Base-by-base conservation (phyloP, 2,888 invertebrate species). In the Drosophila mimetica region DNA sequence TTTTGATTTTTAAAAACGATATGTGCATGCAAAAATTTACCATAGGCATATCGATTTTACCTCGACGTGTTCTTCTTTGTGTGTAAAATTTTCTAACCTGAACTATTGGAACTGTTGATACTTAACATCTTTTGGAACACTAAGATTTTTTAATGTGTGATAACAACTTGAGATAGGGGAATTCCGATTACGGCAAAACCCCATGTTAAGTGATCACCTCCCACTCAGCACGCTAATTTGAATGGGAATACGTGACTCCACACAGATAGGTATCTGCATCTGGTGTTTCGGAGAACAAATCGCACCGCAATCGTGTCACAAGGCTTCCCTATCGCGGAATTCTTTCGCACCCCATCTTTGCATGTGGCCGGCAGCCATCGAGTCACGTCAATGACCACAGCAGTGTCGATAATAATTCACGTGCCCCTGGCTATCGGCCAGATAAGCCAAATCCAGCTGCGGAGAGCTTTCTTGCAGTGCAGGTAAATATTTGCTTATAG, bases 401-500 rank as follows among this genome's bases (percentile, higher is more conserved):
- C 4, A 48, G n/a, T 36, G 48, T 30, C 61, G 63, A 63, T 36
- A 22, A 20, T 30, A 28, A 30, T 48, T 63, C 63, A 63, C 61
- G 63, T 61, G 53, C 65, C 37, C 58, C 52, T 47, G 59, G 59
- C 50, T 34, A 61, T 60, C 46, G 60, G 34, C 60, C 47, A 51
- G 61, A 59, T 58, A 66, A 47, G 64, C 46, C 57, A 77, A 65
- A 71, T 79, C 59, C 71, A 67, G 74, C 77, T 77, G 71, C 59
- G 50, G 66, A 34, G 28, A 28, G 60, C 42, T 51, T 61, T 65
- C 66, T 59, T 53, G 55, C 46, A 41, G 41, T 16, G 46, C 54
- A 48, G 53, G 75, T 60, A 74, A 83, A 77, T 76, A 77, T 64
- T 63, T 61, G 61, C 71, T 76, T 77, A 71, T 76, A 48, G 66